A percentile compares a stretch with the other conserved stretches of the same genome.
phyloP scores from a whole-genome alignment of 2,888 invertebrate species.

The Tanypteryx hageni region DNA sequence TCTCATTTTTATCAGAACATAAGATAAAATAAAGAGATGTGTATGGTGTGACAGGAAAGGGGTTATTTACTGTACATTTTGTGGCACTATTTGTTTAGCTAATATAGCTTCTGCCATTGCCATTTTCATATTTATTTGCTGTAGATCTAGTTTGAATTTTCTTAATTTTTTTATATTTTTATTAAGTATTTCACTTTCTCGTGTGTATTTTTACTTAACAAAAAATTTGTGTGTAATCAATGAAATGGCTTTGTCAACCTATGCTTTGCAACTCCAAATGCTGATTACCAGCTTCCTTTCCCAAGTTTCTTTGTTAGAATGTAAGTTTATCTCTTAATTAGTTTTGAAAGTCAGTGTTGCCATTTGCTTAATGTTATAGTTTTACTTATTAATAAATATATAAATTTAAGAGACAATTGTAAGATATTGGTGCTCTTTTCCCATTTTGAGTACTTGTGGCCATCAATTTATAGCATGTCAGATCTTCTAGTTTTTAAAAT shows the following conservation, averaged over 20 bases:
- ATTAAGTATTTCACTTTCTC: neutral
- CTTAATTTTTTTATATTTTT: neutral
- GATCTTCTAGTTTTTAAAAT: too few relatives aligned
- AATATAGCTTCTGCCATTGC: neutral
- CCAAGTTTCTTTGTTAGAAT: constrained; percentile 40
- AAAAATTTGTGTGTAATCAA: neutral
- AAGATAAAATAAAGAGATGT: neutral
- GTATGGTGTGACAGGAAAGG: neutral
- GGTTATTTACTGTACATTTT: neutral
- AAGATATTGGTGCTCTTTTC: too few relatives aligned
- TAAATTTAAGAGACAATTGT: constrained; percentile 6
- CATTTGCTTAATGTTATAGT: constrained; percentile 40
- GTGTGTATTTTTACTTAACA: neutral
- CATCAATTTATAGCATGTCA: too few relatives aligned
- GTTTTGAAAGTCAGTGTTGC: constrained; percentile 35
- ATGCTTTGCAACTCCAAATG: constrained; percentile 61
- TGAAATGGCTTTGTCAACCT: neutral
- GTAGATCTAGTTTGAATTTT: neutral
- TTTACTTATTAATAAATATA: neutral
- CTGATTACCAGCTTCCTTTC: constrained; percentile 53
- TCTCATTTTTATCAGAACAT: neutral
- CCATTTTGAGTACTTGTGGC: too few relatives aligned
- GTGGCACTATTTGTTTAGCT: neutral
- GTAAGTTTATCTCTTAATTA: neutral
- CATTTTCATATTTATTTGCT: neutral